Percentiles rank a stretch among this genome's conserved stretches.
phyloP scores from a whole-genome alignment of 2,888 invertebrate species.

The Chironomus riparius region DNA sequence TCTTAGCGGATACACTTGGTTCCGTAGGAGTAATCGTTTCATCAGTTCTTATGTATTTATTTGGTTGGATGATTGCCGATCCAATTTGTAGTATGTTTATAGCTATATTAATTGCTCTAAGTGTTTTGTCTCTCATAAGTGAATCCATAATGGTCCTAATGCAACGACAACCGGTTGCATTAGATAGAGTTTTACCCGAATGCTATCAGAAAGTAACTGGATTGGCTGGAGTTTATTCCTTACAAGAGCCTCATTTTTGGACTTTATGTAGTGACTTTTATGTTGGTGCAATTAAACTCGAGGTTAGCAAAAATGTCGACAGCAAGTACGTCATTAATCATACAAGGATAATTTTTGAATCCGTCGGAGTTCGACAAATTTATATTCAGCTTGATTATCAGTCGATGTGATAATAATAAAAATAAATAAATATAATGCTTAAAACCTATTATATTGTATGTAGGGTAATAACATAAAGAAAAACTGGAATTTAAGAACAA shows the following conservation, averaged over 20 bases:
- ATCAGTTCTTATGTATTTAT: slow-evolving; percentile 84
- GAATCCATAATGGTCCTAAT: slow-evolving; percentile 86
- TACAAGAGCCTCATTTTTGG: slow-evolving; percentile 98
- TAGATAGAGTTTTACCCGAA: slow-evolving; percentile 76
- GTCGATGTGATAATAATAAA: slow-evolving; percentile 51
- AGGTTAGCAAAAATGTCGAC: slow-evolving; percentile 89
- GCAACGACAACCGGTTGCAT: slow-evolving; percentile 79
- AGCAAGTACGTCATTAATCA: slow-evolving; percentile 87
- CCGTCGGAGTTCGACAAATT: slow-evolving; percentile 82
- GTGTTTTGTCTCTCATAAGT: slow-evolving; percentile 73
- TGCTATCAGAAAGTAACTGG: slow-evolving; percentile 85
- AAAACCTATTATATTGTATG: not conserved
- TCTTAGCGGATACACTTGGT: slow-evolving; percentile 90
- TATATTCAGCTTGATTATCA: slow-evolving; percentile 91
- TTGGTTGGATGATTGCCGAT: slow-evolving; percentile 98
- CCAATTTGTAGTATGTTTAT: slow-evolving; percentile 98
- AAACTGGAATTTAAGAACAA: not conserved
- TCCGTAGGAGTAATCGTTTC: slow-evolving; percentile 96
- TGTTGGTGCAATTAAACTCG: slow-evolving; percentile 87
- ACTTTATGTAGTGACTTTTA: slow-evolving; percentile 90
- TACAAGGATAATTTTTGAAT: slow-evolving; percentile 88
- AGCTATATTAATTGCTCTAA: slow-evolving; percentile 76
- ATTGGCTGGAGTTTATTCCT: slow-evolving; percentile 87
- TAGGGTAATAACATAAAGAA: not conserved
- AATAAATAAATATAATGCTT: not conserved